phyloP scores from a whole-genome alignment of 1,140 invertebrate species.

The Brachionus calyciflorus region DNA sequence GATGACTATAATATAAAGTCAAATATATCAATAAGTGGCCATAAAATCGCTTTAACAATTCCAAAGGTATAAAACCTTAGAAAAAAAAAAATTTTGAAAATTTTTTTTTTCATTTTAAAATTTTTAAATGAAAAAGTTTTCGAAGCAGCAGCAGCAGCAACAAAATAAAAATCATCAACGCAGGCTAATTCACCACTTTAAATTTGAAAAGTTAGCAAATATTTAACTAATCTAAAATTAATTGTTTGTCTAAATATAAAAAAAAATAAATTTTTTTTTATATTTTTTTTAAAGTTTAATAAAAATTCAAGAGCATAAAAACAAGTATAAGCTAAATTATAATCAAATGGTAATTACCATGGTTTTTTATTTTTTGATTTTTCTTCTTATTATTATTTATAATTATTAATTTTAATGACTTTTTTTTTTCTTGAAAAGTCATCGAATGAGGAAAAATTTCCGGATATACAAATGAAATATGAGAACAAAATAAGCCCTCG shows the following conservation, averaged over 20 bases:
- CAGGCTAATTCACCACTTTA: constrained; percentile 16
- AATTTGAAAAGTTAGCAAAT: constrained; percentile 26
- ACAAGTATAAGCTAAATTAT: neutral
- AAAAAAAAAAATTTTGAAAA: neutral
- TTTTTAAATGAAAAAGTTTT: neutral
- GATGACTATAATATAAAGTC: neutral
- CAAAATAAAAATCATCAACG: neutral
- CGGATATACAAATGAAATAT: neutral
- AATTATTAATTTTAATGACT: neutral
- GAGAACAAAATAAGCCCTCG: neutral
- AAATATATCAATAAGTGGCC: constrained; percentile 6
- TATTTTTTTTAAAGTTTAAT: neutral
- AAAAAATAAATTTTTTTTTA: neutral
- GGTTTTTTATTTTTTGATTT: too few relatives aligned
- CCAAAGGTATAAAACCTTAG: neutral
- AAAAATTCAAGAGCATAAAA: neutral
- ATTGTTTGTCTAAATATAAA: too few relatives aligned
- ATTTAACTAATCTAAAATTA: too few relatives aligned
- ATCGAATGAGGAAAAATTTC: neutral
- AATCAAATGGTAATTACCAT: constrained; percentile 40
- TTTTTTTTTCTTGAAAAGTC: neutral
- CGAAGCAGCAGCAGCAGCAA: too few relatives aligned
- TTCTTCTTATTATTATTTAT: too few relatives aligned
- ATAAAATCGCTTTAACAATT: neutral
- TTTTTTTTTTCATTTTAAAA: neutral